Evolutionary conservation across 2,113 vertebrate genomes (phyloP), one percentile per base, ranked within the genome.

Genomic region (Phycodurus eques): DNA sequence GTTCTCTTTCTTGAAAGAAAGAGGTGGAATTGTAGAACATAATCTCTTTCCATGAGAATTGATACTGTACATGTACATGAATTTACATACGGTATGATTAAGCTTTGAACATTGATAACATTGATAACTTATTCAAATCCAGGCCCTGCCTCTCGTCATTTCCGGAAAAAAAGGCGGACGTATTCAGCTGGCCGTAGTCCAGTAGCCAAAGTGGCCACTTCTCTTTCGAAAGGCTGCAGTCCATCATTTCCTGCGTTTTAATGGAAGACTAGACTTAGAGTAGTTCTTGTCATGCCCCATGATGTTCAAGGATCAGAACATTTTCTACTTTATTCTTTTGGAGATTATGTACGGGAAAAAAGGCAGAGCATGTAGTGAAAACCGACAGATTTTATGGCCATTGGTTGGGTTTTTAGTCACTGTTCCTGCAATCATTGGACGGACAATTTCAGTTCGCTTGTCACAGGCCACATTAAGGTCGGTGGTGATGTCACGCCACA

Each of bases 101-200:
- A n/a, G n/a, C n/a, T n/a, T n/a, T n/a, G n/a, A n/a, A n/a, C n/a
- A n/a, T n/a, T n/a, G n/a, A n/a, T n/a, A n/a, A 79, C 78, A 72
- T 6, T 59, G 66, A 74, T 73, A 63, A 53, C 47, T 74, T 56
- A 69, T 39, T 62, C 68, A 75, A 70, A 76, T 57, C 19, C 59
- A 69, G 47, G 59, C 57, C 78, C 71, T 67, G 61, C 72, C 75
- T 77, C 20, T 72, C 72, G 67, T 79, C 49, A 56, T 44, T 66
- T 67, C 56, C 19, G 47, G 35, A 44, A 65, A 65, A 70, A 70
- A 62, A 75, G 78, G 66, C 79, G 83, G 51, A 78, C 56, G 67
- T 74, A 53, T 74, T 62, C 31, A 31, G 68, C 67, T 82, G 80
- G 78, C 71, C 46, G 44, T 47, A n/a, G 19, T 79, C 84, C 81